phyloP scores from a whole-genome alignment of 2,113 vertebrate species.

The Asarcornis scutulata region DNA sequence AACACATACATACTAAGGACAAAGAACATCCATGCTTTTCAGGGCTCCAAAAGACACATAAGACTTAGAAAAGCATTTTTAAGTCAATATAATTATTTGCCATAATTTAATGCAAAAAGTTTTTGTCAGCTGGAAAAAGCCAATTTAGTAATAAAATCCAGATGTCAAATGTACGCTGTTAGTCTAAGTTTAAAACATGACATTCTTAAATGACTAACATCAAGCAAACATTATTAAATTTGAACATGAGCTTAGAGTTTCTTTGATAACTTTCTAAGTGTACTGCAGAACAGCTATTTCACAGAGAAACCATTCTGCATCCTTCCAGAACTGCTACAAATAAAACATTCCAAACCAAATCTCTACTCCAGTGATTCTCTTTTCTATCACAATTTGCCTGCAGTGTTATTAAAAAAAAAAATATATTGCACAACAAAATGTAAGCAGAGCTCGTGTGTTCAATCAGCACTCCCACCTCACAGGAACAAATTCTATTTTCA shows the following conservation, averaged over 20 bases:
- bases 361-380: background rate
- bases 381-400: background rate
- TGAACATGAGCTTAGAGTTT: background rate
- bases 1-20: background rate
- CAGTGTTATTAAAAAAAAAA: background rate
- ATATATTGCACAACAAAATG: background rate
- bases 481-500: slow-evolving; percentile 38
- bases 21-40: background rate
- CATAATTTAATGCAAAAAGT: background rate
- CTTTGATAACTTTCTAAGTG: background rate
- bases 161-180: background rate
- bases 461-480: slow-evolving; percentile 26
- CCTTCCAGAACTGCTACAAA: slow-evolving; percentile 2
- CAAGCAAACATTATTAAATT: background rate
- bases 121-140: background rate
- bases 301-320: background rate
- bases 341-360: background rate
- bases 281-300: background rate
- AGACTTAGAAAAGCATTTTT: background rate
- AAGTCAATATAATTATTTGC: background rate
- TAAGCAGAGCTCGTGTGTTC: background rate
- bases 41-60: background rate
- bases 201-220: background rate
- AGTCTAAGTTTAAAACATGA: background rate
- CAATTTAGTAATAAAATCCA: background rate